Conservation (phyloP, 2,888 invertebrate genomes). For the Epistrophe eligans region DNA sequence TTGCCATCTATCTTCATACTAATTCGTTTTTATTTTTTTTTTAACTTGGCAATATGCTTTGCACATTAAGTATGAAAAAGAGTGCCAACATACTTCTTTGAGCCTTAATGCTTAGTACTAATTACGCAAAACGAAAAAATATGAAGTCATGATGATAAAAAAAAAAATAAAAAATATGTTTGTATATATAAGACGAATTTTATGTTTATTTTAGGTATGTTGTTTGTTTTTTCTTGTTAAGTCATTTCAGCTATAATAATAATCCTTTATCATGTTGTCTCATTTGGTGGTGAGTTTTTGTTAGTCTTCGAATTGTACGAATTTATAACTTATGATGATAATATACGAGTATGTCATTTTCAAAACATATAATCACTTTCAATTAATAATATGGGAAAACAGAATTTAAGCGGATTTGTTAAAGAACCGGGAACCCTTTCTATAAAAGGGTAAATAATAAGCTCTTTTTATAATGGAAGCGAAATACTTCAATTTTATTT, state of each 20-base stretch:
- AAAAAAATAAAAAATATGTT: neutral
- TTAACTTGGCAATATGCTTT: constrained; percentile 6
- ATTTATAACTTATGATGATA: neutral
- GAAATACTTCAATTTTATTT: neutral
- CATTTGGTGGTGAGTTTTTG: neutral
- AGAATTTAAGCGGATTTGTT: neutral
- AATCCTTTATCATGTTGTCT: constrained; percentile 16
- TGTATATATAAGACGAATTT: neutral
- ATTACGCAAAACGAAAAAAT: constrained; percentile 41
- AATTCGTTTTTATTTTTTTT: neutral
- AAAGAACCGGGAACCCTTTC: neutral
- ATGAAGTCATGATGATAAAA: neutral
- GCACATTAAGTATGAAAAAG: constrained; percentile 9
- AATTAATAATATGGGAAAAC: constrained; percentile 1
- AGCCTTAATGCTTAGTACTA: constrained; percentile 50
- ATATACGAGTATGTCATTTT: neutral
- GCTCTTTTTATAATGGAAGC: neutral
- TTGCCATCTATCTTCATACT: constrained; percentile 1
- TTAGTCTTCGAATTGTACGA: neutral
- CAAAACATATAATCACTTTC: constrained; percentile 5
- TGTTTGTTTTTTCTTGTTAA: neutral
- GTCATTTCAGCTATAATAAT: constrained; percentile 12
- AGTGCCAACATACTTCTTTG: constrained; percentile 48
- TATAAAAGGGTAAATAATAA: neutral
- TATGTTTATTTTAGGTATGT: neutral